Evolutionary conservation across 2,113 vertebrate species (phyloP).

Genomic region (Halcyon senegalensis): DNA sequence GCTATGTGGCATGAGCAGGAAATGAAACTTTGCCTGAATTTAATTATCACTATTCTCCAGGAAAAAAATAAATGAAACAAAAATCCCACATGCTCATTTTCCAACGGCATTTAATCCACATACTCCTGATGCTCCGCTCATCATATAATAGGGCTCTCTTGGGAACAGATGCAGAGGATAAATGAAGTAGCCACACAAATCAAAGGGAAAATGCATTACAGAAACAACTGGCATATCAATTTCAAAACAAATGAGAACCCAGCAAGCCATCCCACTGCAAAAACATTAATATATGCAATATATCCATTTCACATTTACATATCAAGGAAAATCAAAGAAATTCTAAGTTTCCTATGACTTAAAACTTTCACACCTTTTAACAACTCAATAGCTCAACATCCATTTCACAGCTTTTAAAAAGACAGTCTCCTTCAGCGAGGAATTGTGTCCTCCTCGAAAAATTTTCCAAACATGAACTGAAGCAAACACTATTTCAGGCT

Average conservation of each 20-base stretch:
- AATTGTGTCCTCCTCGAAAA: not conserved
- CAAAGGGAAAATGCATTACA: not conserved
- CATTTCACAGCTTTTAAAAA: not conserved
- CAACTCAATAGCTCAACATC: not conserved
- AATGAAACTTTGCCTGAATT: not conserved
- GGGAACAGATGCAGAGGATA: not conserved
- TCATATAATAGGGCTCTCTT: not conserved
- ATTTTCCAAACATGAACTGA: not conserved
- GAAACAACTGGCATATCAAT: not conserved
- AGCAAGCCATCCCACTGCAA: not conserved
- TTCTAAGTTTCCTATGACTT: not conserved
- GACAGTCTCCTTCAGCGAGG: not conserved
- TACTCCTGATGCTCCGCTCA: not conserved
- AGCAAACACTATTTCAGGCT: not conserved
- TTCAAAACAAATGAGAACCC: not conserved
- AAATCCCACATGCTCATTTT: not conserved
- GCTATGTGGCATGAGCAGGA: constrained; percentile 6
- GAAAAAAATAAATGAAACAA: not conserved
- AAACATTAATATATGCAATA: not conserved
- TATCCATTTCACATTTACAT: not conserved
- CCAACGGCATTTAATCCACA: not conserved
- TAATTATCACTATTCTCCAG: not conserved
- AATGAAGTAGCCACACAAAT: not conserved
- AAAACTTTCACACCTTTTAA: not conserved
- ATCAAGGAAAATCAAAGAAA: not conserved